Evolutionary conservation across 2,113 vertebrate species (phyloP).

Genomic region (Circaetus cinerascens): DNA sequence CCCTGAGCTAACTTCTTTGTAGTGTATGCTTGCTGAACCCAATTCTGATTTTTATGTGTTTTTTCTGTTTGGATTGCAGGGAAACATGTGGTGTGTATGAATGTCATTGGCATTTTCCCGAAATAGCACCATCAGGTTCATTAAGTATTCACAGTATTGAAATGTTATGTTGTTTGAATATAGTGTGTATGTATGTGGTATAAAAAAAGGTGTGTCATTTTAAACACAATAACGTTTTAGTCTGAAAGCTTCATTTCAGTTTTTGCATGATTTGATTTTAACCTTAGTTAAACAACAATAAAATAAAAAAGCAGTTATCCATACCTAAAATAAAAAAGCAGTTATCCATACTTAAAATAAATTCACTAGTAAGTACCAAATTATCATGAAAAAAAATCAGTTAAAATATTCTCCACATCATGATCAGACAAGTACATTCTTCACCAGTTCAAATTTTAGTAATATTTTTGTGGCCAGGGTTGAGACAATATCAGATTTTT

Average conservation of each 20-base stretch:
- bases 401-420: background rate
- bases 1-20: slow-evolving; percentile 4
- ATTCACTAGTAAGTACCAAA: background rate
- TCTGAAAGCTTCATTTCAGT: background rate
- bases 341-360: background rate
- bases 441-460: background rate
- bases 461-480: background rate
- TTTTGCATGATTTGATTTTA: background rate
- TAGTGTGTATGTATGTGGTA: background rate
- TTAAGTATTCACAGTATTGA: background rate
- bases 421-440: background rate
- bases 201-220: background rate
- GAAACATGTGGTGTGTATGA: background rate
- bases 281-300: background rate
- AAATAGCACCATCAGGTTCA: background rate
- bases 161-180: background rate
- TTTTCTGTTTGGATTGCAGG: background rate
- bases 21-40: background rate
- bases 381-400: background rate
- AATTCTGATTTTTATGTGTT: background rate
- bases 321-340: background rate
- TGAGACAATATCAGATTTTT: background rate
- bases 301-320: background rate
- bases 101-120: background rate
- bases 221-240: background rate